Evolutionary conservation across 2,888 invertebrate genomes (phyloP).

Genomic region (Catocala nupta): DNA sequence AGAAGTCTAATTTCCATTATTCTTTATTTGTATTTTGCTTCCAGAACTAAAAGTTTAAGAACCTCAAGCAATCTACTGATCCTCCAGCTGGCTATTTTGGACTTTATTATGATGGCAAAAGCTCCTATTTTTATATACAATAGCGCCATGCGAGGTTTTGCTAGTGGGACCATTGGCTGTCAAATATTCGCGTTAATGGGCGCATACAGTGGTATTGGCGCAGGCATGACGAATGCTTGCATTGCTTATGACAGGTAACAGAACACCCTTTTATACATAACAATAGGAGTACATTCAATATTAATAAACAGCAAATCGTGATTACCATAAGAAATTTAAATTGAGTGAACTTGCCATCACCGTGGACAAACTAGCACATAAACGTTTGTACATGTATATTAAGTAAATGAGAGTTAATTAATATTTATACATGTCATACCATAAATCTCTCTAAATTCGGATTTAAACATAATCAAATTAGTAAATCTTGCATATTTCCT

Average conservation of each 20-base stretch:
- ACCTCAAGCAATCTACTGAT: slow-evolving; percentile 95
- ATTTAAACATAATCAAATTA: no score
- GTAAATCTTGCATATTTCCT: no score
- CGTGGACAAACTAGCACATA: no score
- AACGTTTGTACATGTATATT: no score
- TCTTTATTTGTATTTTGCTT: slow-evolving; percentile 17
- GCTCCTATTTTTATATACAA: slow-evolving; percentile 95
- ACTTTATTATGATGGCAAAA: slow-evolving; percentile 96
- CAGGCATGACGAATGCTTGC: slow-evolving; percentile 93
- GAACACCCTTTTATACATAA: neutral
- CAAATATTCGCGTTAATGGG: slow-evolving; percentile 93
- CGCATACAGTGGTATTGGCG: slow-evolving; percentile 93
- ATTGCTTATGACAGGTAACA: slow-evolving; percentile 93
- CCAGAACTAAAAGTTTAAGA: slow-evolving; percentile 90
- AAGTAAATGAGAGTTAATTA: no score
- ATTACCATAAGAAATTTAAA: no score
- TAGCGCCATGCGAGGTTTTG: slow-evolving; percentile 92
- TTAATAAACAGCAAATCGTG: neutral
- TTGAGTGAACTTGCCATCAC: no score
- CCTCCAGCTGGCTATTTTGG: slow-evolving; percentile 93
- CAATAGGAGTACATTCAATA: neutral
- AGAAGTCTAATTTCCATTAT: neutral
- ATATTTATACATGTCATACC: no score
- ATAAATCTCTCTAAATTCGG: no score
- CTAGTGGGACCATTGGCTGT: slow-evolving; percentile 91